Evolutionary conservation across 92 coral and sea anemone genomes (phyloP), one percentile per base, ranked within the genome.

Genomic region (Muricea muricata): DNA sequence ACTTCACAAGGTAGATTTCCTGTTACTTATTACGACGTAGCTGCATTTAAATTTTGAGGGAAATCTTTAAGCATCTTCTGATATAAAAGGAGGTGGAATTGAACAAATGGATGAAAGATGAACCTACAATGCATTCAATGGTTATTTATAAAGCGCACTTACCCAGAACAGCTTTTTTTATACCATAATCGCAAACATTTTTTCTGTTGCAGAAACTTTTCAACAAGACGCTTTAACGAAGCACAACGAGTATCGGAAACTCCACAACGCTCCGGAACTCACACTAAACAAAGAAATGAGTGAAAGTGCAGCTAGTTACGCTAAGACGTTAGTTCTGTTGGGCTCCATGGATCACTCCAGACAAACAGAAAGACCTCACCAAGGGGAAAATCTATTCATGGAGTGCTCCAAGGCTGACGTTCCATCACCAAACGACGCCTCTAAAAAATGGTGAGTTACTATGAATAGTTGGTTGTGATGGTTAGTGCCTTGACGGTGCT

Each of bases 371-470:
- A 78, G 98, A 68, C 98, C 97, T 3, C 78, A 76, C 34, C 94
- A 94, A 88, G 98, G 94, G 9, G 98, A 94, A 50, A 94, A 91
- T 35, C 72, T 94, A 7, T 84, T 91, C 18, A 65, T 94, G 67
- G 91, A 86, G 11, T 94, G 98, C 56, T 88, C 72, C 12, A 90
- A 89, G 2, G 91, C 92, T n/a, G 73, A 85, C 10, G 57, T 89
- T 3, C 92, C 93, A 25, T 78, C 92, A 29, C 94, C 91, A 34
- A 93, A 91, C 10, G 90, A 89, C 26, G 97, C 94, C 30, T 76
- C 84, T 17, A 92, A 91, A 88, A 92, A 93, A 89, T 94, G 97
- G 97, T 90, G 30, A 23, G 92, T 57, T 40, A 18, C 15, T 25
- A n/a, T n/a, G n/a, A n/a, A n/a, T n/a, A 25, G 60, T 20, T 1